Conservation (phyloP, 2,113 vertebrate genomes). For the Megaceryle torquata region DNA sequence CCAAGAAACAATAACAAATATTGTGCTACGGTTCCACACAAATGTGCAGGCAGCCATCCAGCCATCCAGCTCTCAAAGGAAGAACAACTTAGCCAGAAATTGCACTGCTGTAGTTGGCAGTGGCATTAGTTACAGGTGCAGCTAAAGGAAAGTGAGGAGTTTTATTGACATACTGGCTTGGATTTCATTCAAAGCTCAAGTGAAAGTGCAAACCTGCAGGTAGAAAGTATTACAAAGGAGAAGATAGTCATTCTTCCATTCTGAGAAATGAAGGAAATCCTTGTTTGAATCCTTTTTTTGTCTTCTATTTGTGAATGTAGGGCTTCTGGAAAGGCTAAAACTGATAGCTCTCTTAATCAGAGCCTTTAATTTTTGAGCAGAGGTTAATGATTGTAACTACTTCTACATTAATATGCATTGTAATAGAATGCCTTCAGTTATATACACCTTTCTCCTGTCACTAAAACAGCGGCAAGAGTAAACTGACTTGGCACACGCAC, state of each 20-base stretch:
- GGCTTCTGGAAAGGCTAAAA: background rate
- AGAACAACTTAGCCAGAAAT: background rate
- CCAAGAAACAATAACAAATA: background rate
- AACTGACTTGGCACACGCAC: background rate
- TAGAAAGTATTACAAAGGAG: background rate
- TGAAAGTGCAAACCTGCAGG: background rate
- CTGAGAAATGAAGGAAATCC: background rate
- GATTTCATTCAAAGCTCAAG: background rate
- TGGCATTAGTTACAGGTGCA: background rate
- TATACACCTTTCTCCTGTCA: background rate
- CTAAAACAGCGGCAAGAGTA: background rate
- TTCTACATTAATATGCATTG: background rate
- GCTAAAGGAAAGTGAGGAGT: background rate
- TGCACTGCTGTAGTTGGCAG: background rate
- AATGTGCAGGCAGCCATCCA: background rate
- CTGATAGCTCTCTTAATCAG: background rate
- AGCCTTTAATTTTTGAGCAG: background rate
- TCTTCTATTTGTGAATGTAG: background rate
- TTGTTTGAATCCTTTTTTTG: background rate
- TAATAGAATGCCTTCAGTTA: background rate
- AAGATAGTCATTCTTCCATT: background rate
- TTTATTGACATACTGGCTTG: background rate
- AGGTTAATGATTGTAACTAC: background rate
- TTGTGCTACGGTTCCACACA: background rate
- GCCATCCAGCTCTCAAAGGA: background rate